Conservation (phyloP, 2,113 vertebrate genomes). For the Channa argus region DNA sequence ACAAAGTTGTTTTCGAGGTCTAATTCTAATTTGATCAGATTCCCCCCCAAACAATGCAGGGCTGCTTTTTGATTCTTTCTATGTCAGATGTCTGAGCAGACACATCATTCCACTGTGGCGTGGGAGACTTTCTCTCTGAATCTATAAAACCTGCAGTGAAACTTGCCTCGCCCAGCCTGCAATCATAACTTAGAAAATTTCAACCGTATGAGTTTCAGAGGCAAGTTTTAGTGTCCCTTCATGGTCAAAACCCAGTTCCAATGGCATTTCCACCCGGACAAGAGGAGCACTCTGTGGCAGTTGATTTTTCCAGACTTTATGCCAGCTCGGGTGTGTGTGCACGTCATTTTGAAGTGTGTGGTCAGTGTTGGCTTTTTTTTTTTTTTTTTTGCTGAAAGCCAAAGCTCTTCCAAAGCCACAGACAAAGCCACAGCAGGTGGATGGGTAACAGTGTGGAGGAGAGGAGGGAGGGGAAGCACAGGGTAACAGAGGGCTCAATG, state of each 20-base stretch:
- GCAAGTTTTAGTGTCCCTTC: conserved; percentile 43
- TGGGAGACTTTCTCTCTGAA: conserved; percentile 57
- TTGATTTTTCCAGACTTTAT: conserved; percentile 59
- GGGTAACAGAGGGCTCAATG: conserved; percentile 64
- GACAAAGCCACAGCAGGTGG: conserved; percentile 82
- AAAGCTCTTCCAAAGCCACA: conserved; percentile 73
- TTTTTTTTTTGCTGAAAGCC: conserved; percentile 59
- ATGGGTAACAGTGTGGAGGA: conserved; percentile 62
- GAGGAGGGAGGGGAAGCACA: conserved; percentile 6
- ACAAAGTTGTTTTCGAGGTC: conserved; percentile 43
- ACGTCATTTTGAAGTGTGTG: conserved; percentile 60
- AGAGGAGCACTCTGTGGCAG: conserved; percentile 51
- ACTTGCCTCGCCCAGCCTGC: conserved; percentile 58
- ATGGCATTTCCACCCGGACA: conserved; percentile 59
- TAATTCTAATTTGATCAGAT: conserved; percentile 57
- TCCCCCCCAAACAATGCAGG: conserved; percentile 32
- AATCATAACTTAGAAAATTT: conserved; percentile 63
- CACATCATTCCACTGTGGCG: conserved; percentile 50
- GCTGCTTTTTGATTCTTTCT: conserved; percentile 61
- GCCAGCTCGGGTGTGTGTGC: conserved; percentile 59
- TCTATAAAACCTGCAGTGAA: conserved; percentile 62
- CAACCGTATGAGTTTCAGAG: conserved; percentile 37
- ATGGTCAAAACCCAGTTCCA: conserved; percentile 50
- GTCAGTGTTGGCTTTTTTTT: conserved; percentile 56
- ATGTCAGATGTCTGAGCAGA: conserved; percentile 47